Conservation (phyloP, 2,888 invertebrate species). For the Epinotia nisella region DNA sequence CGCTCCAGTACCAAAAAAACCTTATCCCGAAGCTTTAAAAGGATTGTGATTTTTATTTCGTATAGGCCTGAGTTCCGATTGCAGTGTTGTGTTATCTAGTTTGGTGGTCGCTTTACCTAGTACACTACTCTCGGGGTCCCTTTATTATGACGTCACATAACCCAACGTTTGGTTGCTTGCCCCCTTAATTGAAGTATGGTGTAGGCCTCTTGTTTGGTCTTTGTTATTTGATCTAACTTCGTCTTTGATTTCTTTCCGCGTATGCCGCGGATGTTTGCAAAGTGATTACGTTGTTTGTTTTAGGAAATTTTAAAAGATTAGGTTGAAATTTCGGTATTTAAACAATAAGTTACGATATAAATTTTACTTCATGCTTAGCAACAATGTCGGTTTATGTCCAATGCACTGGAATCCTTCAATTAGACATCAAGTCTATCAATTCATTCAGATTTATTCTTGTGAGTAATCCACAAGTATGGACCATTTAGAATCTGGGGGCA, state of each 20-base stretch:
- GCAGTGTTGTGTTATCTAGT: background rate
- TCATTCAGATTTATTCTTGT: too few relatives aligned
- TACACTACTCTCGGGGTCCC: conserved; percentile 51
- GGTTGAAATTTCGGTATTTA: background rate
- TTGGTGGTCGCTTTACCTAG: conserved; percentile 26
- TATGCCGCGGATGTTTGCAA: conserved; percentile 40
- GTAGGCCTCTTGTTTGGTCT: conserved; percentile 57
- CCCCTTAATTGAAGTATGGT: conserved; percentile 64
- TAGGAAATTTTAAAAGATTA: background rate
- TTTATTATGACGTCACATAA: conserved; percentile 72
- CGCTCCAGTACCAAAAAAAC: conserved; percentile 19
- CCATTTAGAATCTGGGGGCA: too few relatives aligned
- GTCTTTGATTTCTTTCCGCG: conserved; percentile 45
- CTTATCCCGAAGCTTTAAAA: conserved; percentile 1
- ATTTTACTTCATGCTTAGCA: background rate
- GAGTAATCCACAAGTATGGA: too few relatives aligned
- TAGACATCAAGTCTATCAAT: too few relatives aligned
- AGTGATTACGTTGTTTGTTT: conserved; percentile 28
- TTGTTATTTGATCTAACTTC: conserved; percentile 56
- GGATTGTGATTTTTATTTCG: conserved; percentile 15
- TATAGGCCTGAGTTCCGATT: background rate
- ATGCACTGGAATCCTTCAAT: background rate
- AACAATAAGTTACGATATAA: background rate
- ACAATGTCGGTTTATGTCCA: background rate
- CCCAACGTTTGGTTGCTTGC: conserved; percentile 58